Conservation (phyloP, 2,888 invertebrate genomes). For the Ochlodes sylvanus region DNA sequence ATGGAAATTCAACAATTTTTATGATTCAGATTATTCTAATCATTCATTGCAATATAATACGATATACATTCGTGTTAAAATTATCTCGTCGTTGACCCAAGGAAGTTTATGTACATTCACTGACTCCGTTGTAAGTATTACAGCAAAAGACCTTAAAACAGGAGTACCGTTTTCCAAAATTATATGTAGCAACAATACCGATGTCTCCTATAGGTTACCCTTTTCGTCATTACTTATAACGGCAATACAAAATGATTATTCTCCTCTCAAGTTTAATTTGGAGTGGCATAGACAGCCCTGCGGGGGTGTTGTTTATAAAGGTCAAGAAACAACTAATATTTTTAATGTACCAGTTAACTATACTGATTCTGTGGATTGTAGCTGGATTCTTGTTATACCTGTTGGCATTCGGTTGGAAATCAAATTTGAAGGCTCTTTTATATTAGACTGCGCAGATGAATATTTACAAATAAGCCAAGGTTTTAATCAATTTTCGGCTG, state of each 20-base stretch:
- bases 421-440: slow-evolving; percentile 60
- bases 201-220: slow-evolving; percentile 60
- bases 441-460: slow-evolving; percentile 60
- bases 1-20: slow-evolving; percentile 61
- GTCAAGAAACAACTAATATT: slow-evolving; percentile 55
- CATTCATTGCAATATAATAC: slow-evolving; percentile 51
- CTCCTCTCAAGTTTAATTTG: slow-evolving; percentile 76
- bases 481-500: slow-evolving; percentile 77
- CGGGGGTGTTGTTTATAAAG: slow-evolving; percentile 85
- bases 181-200: slow-evolving; percentile 57
- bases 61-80: slow-evolving; percentile 54
- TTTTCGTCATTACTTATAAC: slow-evolving; percentile 54
- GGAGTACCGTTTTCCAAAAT: slow-evolving; percentile 46
- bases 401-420: slow-evolving; percentile 67
- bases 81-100: slow-evolving; percentile 55
- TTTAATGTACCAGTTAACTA: slow-evolving; percentile 70
- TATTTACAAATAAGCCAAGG: slow-evolving; percentile 83
- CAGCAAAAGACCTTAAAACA: slow-evolving; percentile 42
- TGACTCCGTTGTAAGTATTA: slow-evolving; percentile 60
- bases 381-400: slow-evolving; percentile 86
- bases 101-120: slow-evolving; percentile 55
- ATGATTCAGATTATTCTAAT: slow-evolving; percentile 14
- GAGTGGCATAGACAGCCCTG: slow-evolving; percentile 86
- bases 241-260: slow-evolving; percentile 53
- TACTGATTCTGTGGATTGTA: slow-evolving; percentile 86